These are phyloP conservation scores for Meteorus cinctellus DNA, from an alignment of 2,888 invertebrate genomes.

Conservation along the genomic window DNA sequence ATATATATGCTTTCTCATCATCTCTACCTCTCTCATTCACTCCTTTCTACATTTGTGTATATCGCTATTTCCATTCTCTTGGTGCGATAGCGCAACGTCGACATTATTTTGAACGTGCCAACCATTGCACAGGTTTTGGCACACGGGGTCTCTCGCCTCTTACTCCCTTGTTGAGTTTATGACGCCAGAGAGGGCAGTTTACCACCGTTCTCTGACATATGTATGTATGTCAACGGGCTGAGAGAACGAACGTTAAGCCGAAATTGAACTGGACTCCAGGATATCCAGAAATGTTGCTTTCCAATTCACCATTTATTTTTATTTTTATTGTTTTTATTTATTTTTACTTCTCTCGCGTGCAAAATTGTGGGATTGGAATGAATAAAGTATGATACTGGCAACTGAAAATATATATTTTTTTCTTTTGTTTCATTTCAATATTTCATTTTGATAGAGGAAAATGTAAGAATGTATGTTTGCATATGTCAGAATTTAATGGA, in stretches of 20 bases:
- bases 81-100: neutral
- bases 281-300: conserved; percentile 21
- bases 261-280: conserved; percentile 27
- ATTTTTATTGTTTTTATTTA: conserved; percentile 22
- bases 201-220: conserved; percentile 33
- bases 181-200: conserved; percentile 40
- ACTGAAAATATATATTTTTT: neutral
- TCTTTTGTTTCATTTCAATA: too few species aligned
- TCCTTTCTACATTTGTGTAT: conserved; percentile 28
- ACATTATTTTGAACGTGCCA: conserved; percentile 31
- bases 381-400: conserved; percentile 31
- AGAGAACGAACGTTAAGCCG: conserved; percentile 31
- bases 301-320: conserved; percentile 28
- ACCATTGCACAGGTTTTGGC: conserved; percentile 3
- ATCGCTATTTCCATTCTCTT: conserved; percentile 13
- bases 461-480: too few species aligned
- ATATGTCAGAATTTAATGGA: too few species aligned
- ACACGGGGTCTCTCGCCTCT: neutral
- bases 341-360: conserved; percentile 23
- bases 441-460: too few species aligned
- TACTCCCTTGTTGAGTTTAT: conserved; percentile 39
- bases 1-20: conserved; percentile 22
- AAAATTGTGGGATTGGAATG: neutral
- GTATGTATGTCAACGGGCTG: conserved; percentile 38
- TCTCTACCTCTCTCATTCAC: conserved; percentile 40